Evolutionary conservation across 2,888 invertebrate species (phyloP), one percentile per base, ranked within the genome.

Genomic region (Clitarchus hookeri): DNA sequence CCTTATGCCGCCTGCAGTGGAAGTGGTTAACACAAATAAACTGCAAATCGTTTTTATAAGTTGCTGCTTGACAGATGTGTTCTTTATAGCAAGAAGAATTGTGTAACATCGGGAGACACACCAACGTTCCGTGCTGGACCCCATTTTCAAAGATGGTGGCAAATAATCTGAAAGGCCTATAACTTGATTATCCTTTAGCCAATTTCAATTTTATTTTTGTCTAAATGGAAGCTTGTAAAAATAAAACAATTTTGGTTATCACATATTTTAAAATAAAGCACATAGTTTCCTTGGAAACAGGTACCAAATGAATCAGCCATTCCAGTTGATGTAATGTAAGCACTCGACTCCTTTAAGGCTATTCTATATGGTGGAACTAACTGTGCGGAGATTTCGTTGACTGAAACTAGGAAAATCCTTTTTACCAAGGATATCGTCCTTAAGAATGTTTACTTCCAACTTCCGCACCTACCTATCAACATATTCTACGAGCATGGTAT

Each of bases 401-500:
- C 25, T 83, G 83, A 83, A 83, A 36, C 36, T 83, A 26, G 83
- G 27, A 83, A 83, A 36, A 8, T 83, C 23, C 23, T 19, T n/a
- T 83, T 83, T 44, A 65, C 84, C 19, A 53, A 84, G 23, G 1
- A 27, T 3, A 25, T 25, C 25, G 2, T 23, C 54, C 84, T 4
- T 12, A 48, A n/a, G 0, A 27, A 27, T 44, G 23, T 84, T 44
- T 54, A 23, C 86, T 84, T 8, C 84, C 84, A 8, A 85, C 86
- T 13, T 86, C 27, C 9, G 83, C 23, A n/a, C 54, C 86, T 16
- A 54, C 53, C 13, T 53, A 85, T n/a, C 84, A 86, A 83, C 86
- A 86, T 54, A 54, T 65, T 25, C 53, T 86, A 23, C 84, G 86
- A 48, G 48, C 11, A 48, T 16, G 11, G 6, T 16, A 48, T 48